phyloP scores from a whole-genome alignment of 2,888 invertebrate species.

The Leptopilina drosophilae region DNA sequence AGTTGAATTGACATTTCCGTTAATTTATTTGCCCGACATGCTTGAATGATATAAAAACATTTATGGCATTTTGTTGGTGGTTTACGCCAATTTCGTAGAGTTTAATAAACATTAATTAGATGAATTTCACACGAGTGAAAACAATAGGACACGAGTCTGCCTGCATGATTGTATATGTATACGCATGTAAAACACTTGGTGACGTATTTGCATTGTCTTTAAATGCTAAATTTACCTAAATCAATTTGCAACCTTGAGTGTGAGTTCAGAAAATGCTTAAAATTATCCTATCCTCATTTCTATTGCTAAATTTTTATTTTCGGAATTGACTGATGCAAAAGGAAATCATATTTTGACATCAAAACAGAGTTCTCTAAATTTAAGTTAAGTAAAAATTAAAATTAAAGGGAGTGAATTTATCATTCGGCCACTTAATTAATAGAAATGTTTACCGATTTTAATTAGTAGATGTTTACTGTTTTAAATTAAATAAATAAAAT shows the following conservation, averaged over 20 bases:
- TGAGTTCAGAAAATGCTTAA: constrained; percentile 12
- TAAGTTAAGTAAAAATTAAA: no score
- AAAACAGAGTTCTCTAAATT: background rate
- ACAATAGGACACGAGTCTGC: constrained; percentile 48
- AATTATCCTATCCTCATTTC: background rate
- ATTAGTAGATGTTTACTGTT: no score
- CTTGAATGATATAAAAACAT: constrained; percentile 3
- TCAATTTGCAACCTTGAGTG: constrained; percentile 21
- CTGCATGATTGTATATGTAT: constrained; percentile 44
- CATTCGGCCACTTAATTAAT: no score
- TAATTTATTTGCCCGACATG: background rate
- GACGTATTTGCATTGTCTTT: constrained; percentile 33
- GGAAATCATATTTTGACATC: background rate
- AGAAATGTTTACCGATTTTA: no score
- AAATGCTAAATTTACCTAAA: constrained; percentile 28
- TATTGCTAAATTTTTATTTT: constrained; percentile 27
- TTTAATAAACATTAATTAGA: constrained; percentile 46
- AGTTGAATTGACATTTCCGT: background rate
- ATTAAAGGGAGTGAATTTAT: no score
- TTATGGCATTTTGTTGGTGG: constrained; percentile 3
- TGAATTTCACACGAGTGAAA: constrained; percentile 46
- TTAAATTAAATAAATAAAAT: no score
- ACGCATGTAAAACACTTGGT: constrained; percentile 44
- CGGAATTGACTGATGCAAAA: constrained; percentile 7
- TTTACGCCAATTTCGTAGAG: constrained; percentile 2